Evolutionary conservation across 2,113 vertebrate genomes (phyloP).

Genomic region (Pteronura brasiliensis): DNA sequence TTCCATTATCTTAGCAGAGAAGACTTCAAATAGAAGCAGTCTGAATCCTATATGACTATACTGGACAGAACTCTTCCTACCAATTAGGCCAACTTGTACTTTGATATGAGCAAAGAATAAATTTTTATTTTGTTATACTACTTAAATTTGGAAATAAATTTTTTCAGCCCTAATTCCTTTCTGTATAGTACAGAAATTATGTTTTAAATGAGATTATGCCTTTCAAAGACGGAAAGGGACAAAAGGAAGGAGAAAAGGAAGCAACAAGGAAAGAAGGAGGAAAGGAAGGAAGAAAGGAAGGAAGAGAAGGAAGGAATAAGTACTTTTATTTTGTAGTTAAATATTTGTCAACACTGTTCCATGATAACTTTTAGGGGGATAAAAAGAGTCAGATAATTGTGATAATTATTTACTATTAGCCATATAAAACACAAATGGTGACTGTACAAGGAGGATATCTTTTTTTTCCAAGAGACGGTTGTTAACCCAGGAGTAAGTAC

Average conservation of each 20-base stretch:
- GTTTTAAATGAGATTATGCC: not conserved
- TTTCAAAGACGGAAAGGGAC: not conserved
- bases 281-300: not conserved
- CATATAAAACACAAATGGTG: not conserved
- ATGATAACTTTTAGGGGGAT: not conserved
- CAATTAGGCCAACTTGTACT: not conserved
- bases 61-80: not conserved
- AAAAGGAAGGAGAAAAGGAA: not conserved
- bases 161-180: not conserved
- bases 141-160: not conserved
- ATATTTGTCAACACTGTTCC: not conserved
- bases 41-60: not conserved
- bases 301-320: not conserved
- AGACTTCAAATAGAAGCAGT: not conserved
- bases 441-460: not conserved
- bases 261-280: not conserved
- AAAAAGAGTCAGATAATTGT: not conserved
- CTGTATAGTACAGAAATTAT: not conserved
- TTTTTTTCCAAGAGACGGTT: not conserved
- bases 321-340: not conserved
- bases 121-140: not conserved
- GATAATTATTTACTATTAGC: not conserved
- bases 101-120: not conserved
- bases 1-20: not conserved
- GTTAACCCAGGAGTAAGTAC: not conserved